Conservation (phyloP, 2,888 invertebrate species). For the Drosophila picticornis region DNA sequence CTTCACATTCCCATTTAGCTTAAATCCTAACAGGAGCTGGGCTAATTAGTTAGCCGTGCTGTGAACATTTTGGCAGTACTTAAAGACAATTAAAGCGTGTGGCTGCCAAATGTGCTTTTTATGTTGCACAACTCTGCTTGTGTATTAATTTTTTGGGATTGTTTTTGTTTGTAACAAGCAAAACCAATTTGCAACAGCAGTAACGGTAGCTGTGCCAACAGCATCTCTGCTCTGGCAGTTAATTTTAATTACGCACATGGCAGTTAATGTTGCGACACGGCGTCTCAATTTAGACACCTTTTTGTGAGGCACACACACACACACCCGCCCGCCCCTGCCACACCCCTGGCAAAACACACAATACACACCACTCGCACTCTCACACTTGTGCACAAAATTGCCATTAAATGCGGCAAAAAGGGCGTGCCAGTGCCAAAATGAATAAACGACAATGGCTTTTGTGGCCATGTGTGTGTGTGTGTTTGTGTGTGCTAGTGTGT, state of each 20-base stretch:
- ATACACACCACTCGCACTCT: slow-evolving; percentile 14
- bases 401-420: slow-evolving; percentile 70
- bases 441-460: slow-evolving; percentile 76
- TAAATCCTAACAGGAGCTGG: slow-evolving; percentile 21
- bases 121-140: slow-evolving; percentile 44
- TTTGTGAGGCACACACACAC: slow-evolving; percentile 40
- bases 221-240: slow-evolving; percentile 57
- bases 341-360: slow-evolving; percentile 20
- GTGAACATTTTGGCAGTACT: slow-evolving; percentile 16
- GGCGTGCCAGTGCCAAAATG: slow-evolving; percentile 49
- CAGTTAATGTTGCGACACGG: slow-evolving; percentile 76
- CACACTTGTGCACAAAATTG: slow-evolving; percentile 58
- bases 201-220: slow-evolving; percentile 20
- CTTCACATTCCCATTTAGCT: background rate
- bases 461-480: slow-evolving; percentile 45
- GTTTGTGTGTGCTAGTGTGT: slow-evolving; percentile 8
- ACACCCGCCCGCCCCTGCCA: background rate
- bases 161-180: slow-evolving; percentile 62
- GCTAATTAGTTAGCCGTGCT: slow-evolving; percentile 45
- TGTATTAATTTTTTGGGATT: slow-evolving; percentile 41
- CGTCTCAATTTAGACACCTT: slow-evolving; percentile 79
- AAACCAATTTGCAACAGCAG: slow-evolving; percentile 72
- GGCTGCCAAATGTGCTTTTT: slow-evolving; percentile 64
- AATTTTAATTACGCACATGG: slow-evolving; percentile 80
- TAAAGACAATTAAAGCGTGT: slow-evolving; percentile 48